A percentile compares a stretch with the other conserved stretches of the same genome.
Conservation (phyloP, 2,113 vertebrate species). For the Tachuris rubrigastra region DNA sequence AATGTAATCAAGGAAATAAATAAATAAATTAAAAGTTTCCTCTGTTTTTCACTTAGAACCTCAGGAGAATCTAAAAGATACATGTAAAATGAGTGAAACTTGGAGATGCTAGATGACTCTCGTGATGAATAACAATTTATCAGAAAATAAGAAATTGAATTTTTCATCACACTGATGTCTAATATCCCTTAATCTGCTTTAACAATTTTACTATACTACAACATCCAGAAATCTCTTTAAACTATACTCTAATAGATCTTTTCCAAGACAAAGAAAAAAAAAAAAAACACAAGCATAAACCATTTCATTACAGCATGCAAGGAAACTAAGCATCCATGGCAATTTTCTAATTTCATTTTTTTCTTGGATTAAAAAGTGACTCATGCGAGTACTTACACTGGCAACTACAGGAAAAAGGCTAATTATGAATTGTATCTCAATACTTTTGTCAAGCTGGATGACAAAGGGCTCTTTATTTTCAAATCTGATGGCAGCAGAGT, state of each 20-base stretch:
- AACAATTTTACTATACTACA: background rate
- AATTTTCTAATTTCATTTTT: slow-evolving; percentile 24
- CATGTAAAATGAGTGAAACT: slow-evolving; percentile 16
- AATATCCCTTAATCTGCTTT: slow-evolving; percentile 30
- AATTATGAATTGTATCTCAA: slow-evolving; percentile 2
- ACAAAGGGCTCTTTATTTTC: slow-evolving; percentile 34
- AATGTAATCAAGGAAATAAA: slow-evolving; percentile 1
- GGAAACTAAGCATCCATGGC: background rate
- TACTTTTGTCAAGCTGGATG: background rate
- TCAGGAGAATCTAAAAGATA: background rate
- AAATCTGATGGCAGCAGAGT: background rate
- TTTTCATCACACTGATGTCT: slow-evolving; percentile 15
- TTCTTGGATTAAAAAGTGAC: background rate
- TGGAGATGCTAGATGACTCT: slow-evolving; percentile 4
- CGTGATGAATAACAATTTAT: slow-evolving; percentile 22
- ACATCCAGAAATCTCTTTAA: slow-evolving; percentile 43
- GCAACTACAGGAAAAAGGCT: background rate
- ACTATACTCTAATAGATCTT: background rate
- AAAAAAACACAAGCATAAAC: background rate
- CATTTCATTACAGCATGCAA: slow-evolving; percentile 29
- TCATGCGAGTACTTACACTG: background rate
- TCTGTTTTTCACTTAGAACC: slow-evolving; percentile 15
- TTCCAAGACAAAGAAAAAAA: background rate
- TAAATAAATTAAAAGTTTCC: background rate
- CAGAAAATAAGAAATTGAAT: slow-evolving; percentile 44